Evolutionary conservation across 2,888 invertebrate species (phyloP).

Genomic region (Polietes domitor): DNA sequence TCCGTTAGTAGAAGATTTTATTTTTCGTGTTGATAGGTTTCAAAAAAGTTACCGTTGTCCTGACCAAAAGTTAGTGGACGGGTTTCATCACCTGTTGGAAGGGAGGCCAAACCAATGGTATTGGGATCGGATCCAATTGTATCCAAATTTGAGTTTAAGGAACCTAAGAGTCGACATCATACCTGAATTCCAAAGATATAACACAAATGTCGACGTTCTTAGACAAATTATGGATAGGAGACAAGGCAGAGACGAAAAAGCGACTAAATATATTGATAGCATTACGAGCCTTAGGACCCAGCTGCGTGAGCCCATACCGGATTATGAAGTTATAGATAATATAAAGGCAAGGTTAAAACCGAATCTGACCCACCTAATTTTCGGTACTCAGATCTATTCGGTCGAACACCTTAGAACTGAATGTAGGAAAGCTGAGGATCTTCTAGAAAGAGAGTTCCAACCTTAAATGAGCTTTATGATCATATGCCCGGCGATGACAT

Average conservation of each 20-base stretch:
- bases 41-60: constrained; percentile 20
- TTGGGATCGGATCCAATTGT: neutral
- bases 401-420: neutral
- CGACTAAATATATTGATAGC: constrained; percentile 24
- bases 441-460: constrained; percentile 7
- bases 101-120: constrained; percentile 12
- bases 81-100: constrained; percentile 24
- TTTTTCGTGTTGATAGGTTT: neutral
- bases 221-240: constrained; percentile 27
- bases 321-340: constrained; percentile 21
- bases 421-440: neutral
- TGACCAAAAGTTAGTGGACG: neutral
- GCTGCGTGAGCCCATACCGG: constrained; percentile 5
- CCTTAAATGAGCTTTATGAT: neutral
- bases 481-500: too few species aligned
- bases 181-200: neutral
- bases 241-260: constrained; percentile 5
- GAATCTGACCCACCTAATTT: neutral
- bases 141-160: neutral
- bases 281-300: constrained; percentile 22
- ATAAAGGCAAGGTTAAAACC: neutral
- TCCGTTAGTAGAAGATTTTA: neutral
- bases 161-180: constrained; percentile 1
- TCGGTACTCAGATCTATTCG: neutral
- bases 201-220: constrained; percentile 22